A percentile compares a stretch with the other conserved stretches of the same genome.
phyloP scores from a whole-genome alignment of 2,113 vertebrate species.

The Scortum barcoo region DNA sequence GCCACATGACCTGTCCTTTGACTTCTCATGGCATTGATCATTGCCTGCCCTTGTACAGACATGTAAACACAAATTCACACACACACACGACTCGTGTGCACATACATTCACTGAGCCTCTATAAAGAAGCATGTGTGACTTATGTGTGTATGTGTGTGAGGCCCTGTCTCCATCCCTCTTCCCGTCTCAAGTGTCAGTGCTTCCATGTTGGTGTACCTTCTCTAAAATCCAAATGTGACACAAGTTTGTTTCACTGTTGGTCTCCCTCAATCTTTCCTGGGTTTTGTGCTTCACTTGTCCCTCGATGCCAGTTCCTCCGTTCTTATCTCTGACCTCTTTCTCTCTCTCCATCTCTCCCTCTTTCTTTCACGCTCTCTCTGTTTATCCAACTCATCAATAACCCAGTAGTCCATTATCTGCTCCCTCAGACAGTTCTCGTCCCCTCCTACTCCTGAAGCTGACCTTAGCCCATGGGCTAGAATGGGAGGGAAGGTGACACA shows the following conservation, averaged over 20 bases:
- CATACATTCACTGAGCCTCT: neutral
- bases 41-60: slow-evolving; percentile 20
- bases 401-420: slow-evolving; percentile 48
- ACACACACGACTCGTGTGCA: neutral
- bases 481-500: slow-evolving; percentile 28
- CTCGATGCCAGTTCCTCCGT: neutral
- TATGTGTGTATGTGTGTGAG: neutral
- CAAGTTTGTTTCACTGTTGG: neutral
- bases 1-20: slow-evolving; percentile 23
- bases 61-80: slow-evolving; percentile 7
- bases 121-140: neutral
- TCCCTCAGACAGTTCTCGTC: slow-evolving; percentile 32
- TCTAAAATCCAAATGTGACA: neutral
- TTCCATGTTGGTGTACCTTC: neutral
- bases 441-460: slow-evolving; percentile 38
- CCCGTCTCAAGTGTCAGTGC: slow-evolving; percentile 5
- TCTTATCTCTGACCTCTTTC: neutral
- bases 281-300: neutral
- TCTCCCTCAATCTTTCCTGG: neutral
- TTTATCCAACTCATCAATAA: slow-evolving; percentile 55
- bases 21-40: slow-evolving; percentile 17
- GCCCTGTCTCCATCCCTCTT: neutral
- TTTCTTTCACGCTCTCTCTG: slow-evolving; percentile 10
- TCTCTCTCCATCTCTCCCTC: neutral
- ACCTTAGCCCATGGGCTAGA: slow-evolving; percentile 22